Conservation (phyloP, 2,113 vertebrate genomes). For the Pardalotus punctatus region DNA sequence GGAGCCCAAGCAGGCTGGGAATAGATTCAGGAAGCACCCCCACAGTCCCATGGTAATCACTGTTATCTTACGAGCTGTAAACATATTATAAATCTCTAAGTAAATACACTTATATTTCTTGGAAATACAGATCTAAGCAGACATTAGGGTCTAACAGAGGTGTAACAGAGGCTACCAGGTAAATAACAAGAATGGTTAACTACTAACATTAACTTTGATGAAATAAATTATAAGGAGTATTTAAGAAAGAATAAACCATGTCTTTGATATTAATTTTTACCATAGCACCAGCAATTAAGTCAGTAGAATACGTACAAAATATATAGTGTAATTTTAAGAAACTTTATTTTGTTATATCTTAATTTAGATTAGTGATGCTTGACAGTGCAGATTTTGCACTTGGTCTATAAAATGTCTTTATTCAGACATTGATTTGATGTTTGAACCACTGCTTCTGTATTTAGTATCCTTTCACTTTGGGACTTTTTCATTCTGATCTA, state of each 20-base stretch:
- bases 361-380: constrained; percentile 33
- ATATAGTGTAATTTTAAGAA: constrained; percentile 37
- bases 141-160: not conserved
- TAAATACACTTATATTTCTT: not conserved
- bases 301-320: not conserved
- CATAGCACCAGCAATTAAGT: constrained; percentile 19
- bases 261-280: not conserved
- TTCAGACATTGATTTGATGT: constrained; percentile 55
- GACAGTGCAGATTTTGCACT: constrained; percentile 44
- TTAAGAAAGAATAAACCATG: constrained; percentile 40
- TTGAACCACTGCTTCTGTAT: constrained; percentile 41
- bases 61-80: not conserved
- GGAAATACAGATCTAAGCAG: not conserved
- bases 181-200: constrained; percentile 5
- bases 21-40: not conserved
- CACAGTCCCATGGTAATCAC: not conserved
- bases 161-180: not conserved
- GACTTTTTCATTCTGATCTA: constrained; percentile 57
- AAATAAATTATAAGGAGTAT: constrained; percentile 9
- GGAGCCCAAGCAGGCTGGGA: not conserved
- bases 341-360: constrained; percentile 5
- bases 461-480: constrained; percentile 57
- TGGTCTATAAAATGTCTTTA: constrained; percentile 25
- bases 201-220: not conserved
- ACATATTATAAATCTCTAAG: not conserved